Evolutionary conservation across 2,113 vertebrate species (phyloP), one percentile per base, ranked within the genome.

Genomic region (Hippocampus mohnikei): DNA sequence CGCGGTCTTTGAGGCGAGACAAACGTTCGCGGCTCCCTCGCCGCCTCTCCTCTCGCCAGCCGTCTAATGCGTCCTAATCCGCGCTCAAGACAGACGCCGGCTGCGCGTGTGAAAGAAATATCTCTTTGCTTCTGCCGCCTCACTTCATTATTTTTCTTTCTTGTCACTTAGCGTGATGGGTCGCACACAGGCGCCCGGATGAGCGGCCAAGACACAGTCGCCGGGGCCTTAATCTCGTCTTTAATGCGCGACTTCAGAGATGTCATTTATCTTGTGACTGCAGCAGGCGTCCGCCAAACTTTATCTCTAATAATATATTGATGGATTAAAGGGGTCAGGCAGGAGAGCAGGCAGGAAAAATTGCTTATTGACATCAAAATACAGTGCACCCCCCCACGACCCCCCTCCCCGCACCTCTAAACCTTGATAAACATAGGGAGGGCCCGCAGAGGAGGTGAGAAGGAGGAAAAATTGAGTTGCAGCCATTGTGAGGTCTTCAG

Each of bases 281-380:
- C 97, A 99, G 97, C 96, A 98, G 96, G 96, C 96, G 94, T 97
- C 95, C 95, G 95, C 95, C 95, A 93, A 99, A 99, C 96, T 99
- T 98, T 98, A 99, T 99, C 97, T 99, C 96, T 98, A 99, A 98
- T 98, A 98, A 99, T 99, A 98, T 98, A 99, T 98, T 98, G 96
- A 99, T 98, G 97, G 97, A 99, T 99, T 99, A 99, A 99, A 99
- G 96, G 96, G 97, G 97, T 98, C 97, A 98, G 96, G 95, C 95
- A 95, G 95, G 95, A 98, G 96, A 99, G 94, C 94, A 94, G 96
- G 95, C 96, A 98, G 94, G 97, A 99, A 98, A 99, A 99, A 99
- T 99, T 99, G 97, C 97, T 99, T 98, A 99, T 99, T 99, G 97
- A 99, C 96, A 98, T 99, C 96, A 99, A 98, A 99, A 99, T 99